Evolutionary conservation across 2,113 vertebrate species (phyloP).

Genomic region (Protobothrops mucrosquamatus): DNA sequence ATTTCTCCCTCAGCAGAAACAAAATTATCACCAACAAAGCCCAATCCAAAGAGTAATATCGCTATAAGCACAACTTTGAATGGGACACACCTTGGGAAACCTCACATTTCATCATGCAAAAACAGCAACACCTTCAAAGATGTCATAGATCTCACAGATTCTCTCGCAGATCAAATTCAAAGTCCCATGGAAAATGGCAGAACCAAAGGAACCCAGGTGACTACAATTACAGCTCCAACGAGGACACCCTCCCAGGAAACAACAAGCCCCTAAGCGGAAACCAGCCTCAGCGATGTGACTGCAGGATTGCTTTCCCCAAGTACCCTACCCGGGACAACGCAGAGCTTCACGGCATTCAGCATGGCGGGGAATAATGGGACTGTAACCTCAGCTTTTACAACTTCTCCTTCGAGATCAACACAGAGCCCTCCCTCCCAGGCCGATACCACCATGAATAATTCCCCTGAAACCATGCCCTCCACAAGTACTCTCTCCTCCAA

Average conservation of each 20-base stretch:
- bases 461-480: no score
- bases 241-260: no score
- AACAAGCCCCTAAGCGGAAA: no score
- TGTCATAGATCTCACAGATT: background rate
- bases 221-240: background rate
- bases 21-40: accelerated
- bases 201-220: background rate
- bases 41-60: background rate
- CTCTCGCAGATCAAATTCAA: no score
- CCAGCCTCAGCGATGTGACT: background rate
- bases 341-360: no score
- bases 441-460: no score
- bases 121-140: background rate
- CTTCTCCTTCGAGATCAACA: no score
- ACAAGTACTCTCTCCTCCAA: no score
- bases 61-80: background rate
- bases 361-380: no score
- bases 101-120: background rate
- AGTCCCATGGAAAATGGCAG: background rate
- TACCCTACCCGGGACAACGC: background rate
- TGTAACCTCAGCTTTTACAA: no score
- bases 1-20: background rate
- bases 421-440: no score
- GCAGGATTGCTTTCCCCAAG: background rate
- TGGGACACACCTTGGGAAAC: no score